Base-by-base conservation (phyloP, 2,888 invertebrate species). In the Macaria notata region DNA sequence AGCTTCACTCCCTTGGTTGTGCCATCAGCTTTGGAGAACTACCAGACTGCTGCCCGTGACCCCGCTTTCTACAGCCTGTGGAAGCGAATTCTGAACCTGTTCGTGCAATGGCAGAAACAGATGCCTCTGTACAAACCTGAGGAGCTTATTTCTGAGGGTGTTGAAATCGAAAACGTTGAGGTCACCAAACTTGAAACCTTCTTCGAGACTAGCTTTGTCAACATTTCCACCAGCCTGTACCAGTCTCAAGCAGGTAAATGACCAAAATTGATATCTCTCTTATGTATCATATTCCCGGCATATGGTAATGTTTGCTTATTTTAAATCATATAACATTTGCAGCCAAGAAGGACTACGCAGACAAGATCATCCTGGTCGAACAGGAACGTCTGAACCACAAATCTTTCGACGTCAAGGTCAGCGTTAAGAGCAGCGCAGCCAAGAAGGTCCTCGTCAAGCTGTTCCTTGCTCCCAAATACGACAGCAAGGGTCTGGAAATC, bases 401-500 rank as follows among this genome's bases (percentile, higher is more conserved):
- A 66, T 92, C 93, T 6, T 96, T 94, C 92, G 92, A 87, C 69
- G 89, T 94, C 70, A 93, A 93, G 58, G 84, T 95, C 47, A 81
- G 92, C 31, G 92, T 95, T 29, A 89, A 92, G 63, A 92, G 94
- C 49, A 92, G 93, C 55, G 93, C 86, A 4, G 69, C 81, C 48
- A 73, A 84, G 70, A 92, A 90, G 57, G 86, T 87, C 0, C 81
- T 92, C 3, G 90, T 95, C 6, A 93, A 92, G 61, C 85, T 94
- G 57, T 95, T 93, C 93, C 73, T 95, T 46, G 95, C 94, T 51
- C 95, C 95, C 5, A 95, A 94, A 79, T 93, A 93, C 73, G 94
- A 95, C 72, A 91, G 93, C 69, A 80, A 86, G 47, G 92, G 92
- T 36, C 81, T 87, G 56, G 79, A 86, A 55, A 80, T 93, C 41